Conservation (phyloP, 2,888 invertebrate species). For the Eupeodes luniger region DNA sequence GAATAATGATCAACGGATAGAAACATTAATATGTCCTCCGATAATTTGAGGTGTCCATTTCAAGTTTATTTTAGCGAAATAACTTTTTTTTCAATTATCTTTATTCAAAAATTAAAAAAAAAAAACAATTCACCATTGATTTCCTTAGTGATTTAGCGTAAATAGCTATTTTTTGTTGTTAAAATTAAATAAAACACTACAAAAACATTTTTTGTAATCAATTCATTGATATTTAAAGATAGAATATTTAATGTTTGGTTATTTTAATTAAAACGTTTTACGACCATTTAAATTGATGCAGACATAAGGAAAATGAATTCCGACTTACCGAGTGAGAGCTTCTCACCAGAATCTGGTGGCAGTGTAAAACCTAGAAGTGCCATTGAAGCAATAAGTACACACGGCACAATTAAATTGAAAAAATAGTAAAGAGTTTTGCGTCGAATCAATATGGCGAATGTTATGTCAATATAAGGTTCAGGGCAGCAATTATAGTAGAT, state of each 20-base stretch:
- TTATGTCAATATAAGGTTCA: slow-evolving; percentile 98
- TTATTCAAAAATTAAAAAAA: neutral
- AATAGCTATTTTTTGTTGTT: slow-evolving; percentile 14
- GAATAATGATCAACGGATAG: neutral
- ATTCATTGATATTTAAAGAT: slow-evolving; percentile 2
- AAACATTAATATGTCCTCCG: slow-evolving; percentile 22
- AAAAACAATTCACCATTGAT: no score
- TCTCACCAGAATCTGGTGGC: slow-evolving; percentile 99
- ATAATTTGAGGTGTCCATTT: neutral
- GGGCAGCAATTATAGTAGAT: slow-evolving; percentile 99
- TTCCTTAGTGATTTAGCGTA: neutral
- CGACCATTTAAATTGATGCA: slow-evolving; percentile 69
- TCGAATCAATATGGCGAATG: slow-evolving; percentile 97
- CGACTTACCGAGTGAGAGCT: slow-evolving; percentile 95
- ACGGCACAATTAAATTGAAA: slow-evolving; percentile 99
- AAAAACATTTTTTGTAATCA: slow-evolving; percentile 5
- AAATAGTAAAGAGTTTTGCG: slow-evolving; percentile 99
- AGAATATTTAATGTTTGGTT: slow-evolving; percentile 22
- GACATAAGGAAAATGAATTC: slow-evolving; percentile 47
- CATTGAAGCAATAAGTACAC: slow-evolving; percentile 99
- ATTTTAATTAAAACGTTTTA: slow-evolving; percentile 43
- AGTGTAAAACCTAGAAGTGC: slow-evolving; percentile 98
- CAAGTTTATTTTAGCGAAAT: neutral
- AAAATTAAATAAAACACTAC: slow-evolving; percentile 29
- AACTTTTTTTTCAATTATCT: neutral